Evolutionary conservation across 1,140 invertebrate genomes (phyloP), one percentile per base, ranked within the genome.

Genomic region (Calosoma granatense): DNA sequence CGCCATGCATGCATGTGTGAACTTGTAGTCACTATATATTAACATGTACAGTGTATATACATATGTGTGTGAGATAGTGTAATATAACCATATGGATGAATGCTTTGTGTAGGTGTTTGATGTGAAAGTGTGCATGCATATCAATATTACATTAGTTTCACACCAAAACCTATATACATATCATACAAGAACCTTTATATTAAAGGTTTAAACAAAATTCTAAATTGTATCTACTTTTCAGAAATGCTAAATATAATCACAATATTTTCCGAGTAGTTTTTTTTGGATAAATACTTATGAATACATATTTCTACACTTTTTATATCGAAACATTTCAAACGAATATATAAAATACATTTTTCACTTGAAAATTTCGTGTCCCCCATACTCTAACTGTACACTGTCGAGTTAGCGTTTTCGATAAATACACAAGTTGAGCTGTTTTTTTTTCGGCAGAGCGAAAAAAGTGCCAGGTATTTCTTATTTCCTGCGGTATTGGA

Each of bases 401-500:
- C 26, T 36, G 26, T 36, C 26, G 15, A 47, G 41, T 47, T 47
- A 47, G 41, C 41, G 41, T 6, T 47, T 47, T 17, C 41, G 41
- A 47, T 47, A 47, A 47, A 47, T 47, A 47, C 41, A 47, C 41
- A 47, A 47, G 41, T 47, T 47, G 41, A 47, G 41, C 9, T 47
- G 41, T 47, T 47, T 36, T 36, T 36, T 36, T 36, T 36, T 36
- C n/a, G 26, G 26, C 6, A n/a, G 26, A 36, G 26, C 6, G 26
- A n/a, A 36, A 36, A 36, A 36, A 36, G 26, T 36, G 26, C 26
- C 26, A 36, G 26, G 26, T 59, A 57, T 65, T 63, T 63, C 61
- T 69, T 69, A 69, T 69, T 69, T 69, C 64, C 56, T 55, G 62
- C 62, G 64, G 67, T 67, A 69, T 68, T 65, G 65, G 60, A 64